Base-by-base conservation (phyloP, 2,888 invertebrate species). In the Clusia tigrina region DNA sequence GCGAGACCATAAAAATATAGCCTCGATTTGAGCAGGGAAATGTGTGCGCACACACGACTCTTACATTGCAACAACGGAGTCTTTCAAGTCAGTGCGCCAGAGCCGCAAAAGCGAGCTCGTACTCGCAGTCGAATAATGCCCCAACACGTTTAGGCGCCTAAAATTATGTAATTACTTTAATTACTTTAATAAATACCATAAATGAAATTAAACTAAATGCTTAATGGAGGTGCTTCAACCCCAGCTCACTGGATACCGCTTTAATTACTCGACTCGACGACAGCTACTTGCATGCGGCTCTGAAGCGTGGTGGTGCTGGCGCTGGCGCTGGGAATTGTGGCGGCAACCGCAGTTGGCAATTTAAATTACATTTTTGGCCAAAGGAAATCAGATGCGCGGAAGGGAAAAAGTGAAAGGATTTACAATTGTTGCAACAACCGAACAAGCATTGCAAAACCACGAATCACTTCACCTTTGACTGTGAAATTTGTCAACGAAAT, bases 1-100 rank as follows among this genome's bases (percentile, higher is more conserved):
- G 32, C 6, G 6, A 32, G 32, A 9, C 32, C 32, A 32, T 12
- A 32, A 9, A 32, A 32, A 32, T n/a, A n/a, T n/a, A n/a, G n/a
- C n/a, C n/a, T n/a, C n/a, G n/a, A n/a, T 9, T 12, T 32, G 32
- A 32, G 32, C 18, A 51, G 51, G 20, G 25, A 61, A 51, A 48
- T 18, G 51, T 61, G 55, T 56, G 46, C 46, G 55, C 55, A 61
- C 54, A 61, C 61, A 62, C 57, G 57, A 62, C 56, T 62, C 57
- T 62, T 53, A 52, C 37, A 62, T 62, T 62, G 52, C 61, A 56
- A 51, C 52, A 38, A 32, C 6, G 57, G 57, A 38, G 53, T 62
- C 56, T 62, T 25, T 22, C 54, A 54, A 53, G 25, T 54, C 20
- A 46, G 54, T 26, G 24, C 17, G 18, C 38, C 37, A 48, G 32